phyloP scores from a whole-genome alignment of 2,888 invertebrate species.

The Microplitis manilae region DNA sequence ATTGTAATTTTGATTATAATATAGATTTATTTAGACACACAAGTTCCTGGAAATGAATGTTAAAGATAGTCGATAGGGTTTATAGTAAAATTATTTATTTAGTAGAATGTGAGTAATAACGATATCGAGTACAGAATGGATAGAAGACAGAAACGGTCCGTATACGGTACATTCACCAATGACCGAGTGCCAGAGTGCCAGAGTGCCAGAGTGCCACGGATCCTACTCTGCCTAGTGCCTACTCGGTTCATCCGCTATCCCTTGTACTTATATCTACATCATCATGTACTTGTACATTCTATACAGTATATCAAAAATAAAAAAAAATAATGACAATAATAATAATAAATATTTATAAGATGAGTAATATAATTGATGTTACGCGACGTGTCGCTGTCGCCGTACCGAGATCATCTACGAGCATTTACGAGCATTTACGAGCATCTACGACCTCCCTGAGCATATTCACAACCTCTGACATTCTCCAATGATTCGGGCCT shows the following conservation, averaged over 20 bases:
- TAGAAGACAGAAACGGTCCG: constrained; percentile 48
- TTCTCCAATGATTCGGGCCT: constrained; percentile 15
- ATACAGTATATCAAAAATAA: background rate
- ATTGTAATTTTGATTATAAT: too few relatives aligned
- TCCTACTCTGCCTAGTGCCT: constrained; percentile 52
- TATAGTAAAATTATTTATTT: constrained; percentile 15
- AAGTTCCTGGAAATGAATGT: constrained; percentile 7
- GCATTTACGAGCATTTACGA: too few relatives aligned
- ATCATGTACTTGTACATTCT: background rate
- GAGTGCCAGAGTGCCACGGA: constrained; percentile 69
- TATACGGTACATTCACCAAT: constrained; percentile 68
- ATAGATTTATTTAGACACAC: too few relatives aligned
- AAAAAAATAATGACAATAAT: background rate
- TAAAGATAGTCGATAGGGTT: constrained; percentile 41
- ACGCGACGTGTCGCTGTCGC: constrained; percentile 20
- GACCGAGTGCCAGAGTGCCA: constrained; percentile 71
- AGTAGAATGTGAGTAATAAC: constrained; percentile 25
- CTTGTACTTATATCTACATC: constrained; percentile 43
- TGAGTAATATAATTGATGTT: constrained; percentile 23
- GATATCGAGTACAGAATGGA: constrained; percentile 49
- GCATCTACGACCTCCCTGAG: background rate
- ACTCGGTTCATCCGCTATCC: constrained; percentile 32
- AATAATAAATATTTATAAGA: background rate
- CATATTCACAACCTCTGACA: constrained; percentile 40
- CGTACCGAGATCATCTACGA: background rate